Evolutionary conservation across 2,888 invertebrate genomes (phyloP).

Genomic region (Ennomos quercinarius): DNA sequence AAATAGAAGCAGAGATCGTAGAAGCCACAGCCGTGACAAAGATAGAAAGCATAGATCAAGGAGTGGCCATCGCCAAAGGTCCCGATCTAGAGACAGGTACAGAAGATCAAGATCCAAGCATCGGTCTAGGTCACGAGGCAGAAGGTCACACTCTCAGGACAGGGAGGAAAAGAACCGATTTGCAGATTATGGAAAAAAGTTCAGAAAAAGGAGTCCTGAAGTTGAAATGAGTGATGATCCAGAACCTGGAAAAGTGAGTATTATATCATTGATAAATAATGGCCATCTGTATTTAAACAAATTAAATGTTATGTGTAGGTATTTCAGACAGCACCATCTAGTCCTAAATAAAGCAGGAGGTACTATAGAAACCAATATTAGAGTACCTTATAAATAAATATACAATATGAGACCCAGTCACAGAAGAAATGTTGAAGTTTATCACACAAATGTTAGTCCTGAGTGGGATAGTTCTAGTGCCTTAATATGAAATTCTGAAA

Average conservation of each 20-base stretch:
- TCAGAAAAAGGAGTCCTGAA: conserved; percentile 76
- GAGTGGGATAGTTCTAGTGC: no score
- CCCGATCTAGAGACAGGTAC: conserved; percentile 49
- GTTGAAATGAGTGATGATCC: conserved; percentile 89
- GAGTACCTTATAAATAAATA: no score
- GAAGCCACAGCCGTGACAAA: conserved; percentile 52
- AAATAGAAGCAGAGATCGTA: conserved; percentile 49
- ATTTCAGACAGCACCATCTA: no score
- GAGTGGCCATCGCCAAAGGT: conserved; percentile 43
- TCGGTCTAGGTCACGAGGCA: conserved; percentile 47
- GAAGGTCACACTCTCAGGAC: conserved; percentile 47
- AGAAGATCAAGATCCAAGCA: conserved; percentile 56
- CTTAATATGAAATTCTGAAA: no score
- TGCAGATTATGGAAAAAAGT: conserved; percentile 67
- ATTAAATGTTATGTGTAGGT: no score
- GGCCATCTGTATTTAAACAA: no score
- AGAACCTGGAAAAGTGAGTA: conserved; percentile 88
- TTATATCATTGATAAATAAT: not conserved
- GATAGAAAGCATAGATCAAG: conserved; percentile 53
- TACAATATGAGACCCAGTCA: no score
- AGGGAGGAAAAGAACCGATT: conserved; percentile 34
- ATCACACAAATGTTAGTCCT: no score
- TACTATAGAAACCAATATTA: no score
- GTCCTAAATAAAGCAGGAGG: no score
- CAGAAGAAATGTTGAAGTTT: no score